Evolutionary conservation across 35 echinoderm and acorn worm species (phyloP).

Genomic region (Amphiura filiformis): DNA sequence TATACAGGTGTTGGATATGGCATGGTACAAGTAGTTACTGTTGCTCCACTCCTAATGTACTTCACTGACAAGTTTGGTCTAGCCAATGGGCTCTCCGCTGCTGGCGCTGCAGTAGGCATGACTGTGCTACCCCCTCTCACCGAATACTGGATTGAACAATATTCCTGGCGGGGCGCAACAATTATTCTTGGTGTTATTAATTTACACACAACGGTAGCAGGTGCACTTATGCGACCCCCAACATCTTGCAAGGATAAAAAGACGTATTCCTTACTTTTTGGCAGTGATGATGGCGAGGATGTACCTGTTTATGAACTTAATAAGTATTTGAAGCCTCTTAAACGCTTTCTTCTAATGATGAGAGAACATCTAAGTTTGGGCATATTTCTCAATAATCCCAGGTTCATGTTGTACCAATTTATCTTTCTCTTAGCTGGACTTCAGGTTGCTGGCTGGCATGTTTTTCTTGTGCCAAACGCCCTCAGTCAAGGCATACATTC

Average conservation of each 20-base stretch:
- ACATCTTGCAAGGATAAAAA: neutral
- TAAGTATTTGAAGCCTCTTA: neutral
- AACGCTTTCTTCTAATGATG: neutral
- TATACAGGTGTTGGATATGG: neutral
- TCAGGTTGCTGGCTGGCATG: neutral
- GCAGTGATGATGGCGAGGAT: neutral
- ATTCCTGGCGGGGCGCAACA: neutral
- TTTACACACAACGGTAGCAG: neutral
- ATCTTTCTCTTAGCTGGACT: neutral
- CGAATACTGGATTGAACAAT: neutral
- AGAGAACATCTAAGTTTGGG: neutral
- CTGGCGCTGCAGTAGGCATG: neutral
- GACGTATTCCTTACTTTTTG: neutral
- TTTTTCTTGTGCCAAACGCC: neutral
- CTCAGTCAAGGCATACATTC: neutral
- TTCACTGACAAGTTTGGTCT: conserved; percentile 20
- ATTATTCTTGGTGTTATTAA: neutral
- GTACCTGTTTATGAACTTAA: neutral
- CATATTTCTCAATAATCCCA: neutral
- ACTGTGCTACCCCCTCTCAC: neutral
- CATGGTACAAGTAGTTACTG: neutral
- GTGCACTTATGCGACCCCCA: neutral
- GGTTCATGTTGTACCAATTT: neutral
- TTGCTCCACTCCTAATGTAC: neutral
- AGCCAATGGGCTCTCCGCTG: neutral